Percentiles rank a stretch among this genome's conserved stretches.
These are phyloP conservation scores for Cephus pulcher DNA, from an alignment of 2,888 invertebrate genomes.

Conservation along the genomic window DNA sequence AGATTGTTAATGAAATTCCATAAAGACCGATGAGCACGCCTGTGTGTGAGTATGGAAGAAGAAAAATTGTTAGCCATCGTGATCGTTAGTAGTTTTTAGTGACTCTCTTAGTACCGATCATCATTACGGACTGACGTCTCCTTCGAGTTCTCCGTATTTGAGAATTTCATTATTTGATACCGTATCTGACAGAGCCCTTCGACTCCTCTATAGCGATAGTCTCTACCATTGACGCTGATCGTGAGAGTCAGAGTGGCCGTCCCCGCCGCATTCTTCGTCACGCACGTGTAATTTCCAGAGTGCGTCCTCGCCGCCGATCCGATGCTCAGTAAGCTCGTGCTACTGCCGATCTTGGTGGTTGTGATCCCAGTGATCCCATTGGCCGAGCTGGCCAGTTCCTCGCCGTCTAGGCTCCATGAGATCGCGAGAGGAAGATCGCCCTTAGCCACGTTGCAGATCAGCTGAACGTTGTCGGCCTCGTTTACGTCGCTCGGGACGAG, in stretches of 20 bases:
- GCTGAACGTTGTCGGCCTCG: constrained; percentile 76
- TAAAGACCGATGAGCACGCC: too few species aligned
- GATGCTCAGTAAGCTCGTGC: constrained; percentile 73
- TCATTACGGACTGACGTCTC: too few species aligned
- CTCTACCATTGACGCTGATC: constrained; percentile 73
- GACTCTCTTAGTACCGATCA: too few species aligned
- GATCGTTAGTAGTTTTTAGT: too few species aligned
- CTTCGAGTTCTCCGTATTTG: too few species aligned
- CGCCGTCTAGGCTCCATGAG: constrained; percentile 73
- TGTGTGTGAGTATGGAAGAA: too few species aligned
- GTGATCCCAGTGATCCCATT: constrained; percentile 69
- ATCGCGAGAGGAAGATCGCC: constrained; percentile 76
- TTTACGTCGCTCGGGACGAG: constrained; percentile 66
- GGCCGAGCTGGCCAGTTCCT: constrained; percentile 69
- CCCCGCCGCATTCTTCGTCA: constrained; percentile 73
- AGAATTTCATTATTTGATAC: too few species aligned
- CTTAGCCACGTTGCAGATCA: constrained; percentile 74
- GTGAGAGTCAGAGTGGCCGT: constrained; percentile 70
- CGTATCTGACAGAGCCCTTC: too few species aligned
- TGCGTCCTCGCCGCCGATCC: constrained; percentile 73
- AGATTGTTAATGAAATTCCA: too few species aligned
- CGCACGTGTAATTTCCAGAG: constrained; percentile 74
- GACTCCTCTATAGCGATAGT: not conserved
- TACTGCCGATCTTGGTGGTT: constrained; percentile 69
- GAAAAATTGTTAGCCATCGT: too few species aligned